These are phyloP conservation scores for Gari tellinella DNA, from an alignment of 2,888 invertebrate species.

Conservation along the genomic window DNA sequence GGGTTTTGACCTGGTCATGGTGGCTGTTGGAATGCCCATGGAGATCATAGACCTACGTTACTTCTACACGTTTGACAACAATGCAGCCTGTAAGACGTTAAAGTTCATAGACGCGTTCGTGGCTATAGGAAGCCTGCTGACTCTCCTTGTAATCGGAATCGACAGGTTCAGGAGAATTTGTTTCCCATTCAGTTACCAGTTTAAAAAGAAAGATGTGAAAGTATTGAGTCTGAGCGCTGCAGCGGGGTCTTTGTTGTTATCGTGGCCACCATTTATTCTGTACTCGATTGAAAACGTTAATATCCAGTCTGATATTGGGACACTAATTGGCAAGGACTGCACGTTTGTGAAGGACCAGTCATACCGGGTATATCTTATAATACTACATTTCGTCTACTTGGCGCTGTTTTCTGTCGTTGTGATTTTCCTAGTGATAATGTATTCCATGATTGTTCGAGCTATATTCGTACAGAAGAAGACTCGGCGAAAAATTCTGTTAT, in stretches of 20 bases:
- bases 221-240: not conserved
- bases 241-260: not conserved
- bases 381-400: too few species aligned
- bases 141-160: constrained; percentile 18
- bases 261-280: constrained; percentile 9
- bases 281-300: not conserved
- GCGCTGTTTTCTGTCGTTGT: too few species aligned
- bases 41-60: constrained; percentile 27
- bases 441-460: too few species aligned
- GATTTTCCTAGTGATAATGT: too few species aligned
- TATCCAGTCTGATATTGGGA: too few species aligned
- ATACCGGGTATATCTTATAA: too few species aligned
- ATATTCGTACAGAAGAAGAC: too few species aligned
- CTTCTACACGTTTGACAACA: constrained; percentile 21
- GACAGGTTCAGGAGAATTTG: constrained; percentile 29
- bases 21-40: constrained; percentile 24
- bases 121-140: constrained; percentile 14
- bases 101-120: constrained; percentile 20
- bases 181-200: constrained; percentile 22
- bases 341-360: too few species aligned
- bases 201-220: not conserved
- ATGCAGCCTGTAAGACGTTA: constrained; percentile 13
- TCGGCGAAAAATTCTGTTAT: too few species aligned
- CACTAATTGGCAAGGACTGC: too few species aligned
- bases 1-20: constrained; percentile 21